phyloP scores from a whole-genome alignment of 2,113 vertebrate species.

The Phrynocephalus versicolor region DNA sequence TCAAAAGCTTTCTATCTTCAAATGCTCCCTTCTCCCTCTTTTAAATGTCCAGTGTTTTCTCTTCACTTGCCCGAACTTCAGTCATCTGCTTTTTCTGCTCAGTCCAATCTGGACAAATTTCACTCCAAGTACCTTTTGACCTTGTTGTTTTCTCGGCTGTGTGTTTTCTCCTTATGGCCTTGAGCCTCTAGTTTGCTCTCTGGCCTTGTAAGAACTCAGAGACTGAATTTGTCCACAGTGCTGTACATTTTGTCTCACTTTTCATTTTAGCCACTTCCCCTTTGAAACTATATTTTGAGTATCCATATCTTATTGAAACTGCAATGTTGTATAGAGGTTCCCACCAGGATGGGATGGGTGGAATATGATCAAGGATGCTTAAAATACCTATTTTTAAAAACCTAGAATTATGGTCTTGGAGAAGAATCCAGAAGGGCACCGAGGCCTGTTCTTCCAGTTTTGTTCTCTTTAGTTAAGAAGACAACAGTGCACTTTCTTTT shows the following conservation, averaged over 20 bases:
- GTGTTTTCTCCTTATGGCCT: constrained; percentile 21
- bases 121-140: neutral
- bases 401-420: no score
- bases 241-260: neutral
- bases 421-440: no score
- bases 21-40: no score
- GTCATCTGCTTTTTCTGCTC: neutral
- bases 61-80: neutral
- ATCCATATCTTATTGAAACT: neutral
- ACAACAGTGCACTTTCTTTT: neutral
- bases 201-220: neutral
- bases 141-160: neutral
- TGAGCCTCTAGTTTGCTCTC: neutral
- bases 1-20: neutral
- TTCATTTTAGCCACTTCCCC: constrained; percentile 1
- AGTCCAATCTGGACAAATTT: neutral
- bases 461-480: neutral
- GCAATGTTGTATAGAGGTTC: neutral
- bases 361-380: no score
- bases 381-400: no score
- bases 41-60: neutral
- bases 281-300: neutral
- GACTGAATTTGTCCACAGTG: neutral
- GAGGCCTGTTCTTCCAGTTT: neutral
- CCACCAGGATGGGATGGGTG: neutral